A percentile compares a stretch with the other conserved stretches of the same genome.
These are phyloP conservation scores for Phrynocephalus forsythii DNA, from an alignment of 2,797 vertebrate species.

Conservation along the genomic window DNA sequence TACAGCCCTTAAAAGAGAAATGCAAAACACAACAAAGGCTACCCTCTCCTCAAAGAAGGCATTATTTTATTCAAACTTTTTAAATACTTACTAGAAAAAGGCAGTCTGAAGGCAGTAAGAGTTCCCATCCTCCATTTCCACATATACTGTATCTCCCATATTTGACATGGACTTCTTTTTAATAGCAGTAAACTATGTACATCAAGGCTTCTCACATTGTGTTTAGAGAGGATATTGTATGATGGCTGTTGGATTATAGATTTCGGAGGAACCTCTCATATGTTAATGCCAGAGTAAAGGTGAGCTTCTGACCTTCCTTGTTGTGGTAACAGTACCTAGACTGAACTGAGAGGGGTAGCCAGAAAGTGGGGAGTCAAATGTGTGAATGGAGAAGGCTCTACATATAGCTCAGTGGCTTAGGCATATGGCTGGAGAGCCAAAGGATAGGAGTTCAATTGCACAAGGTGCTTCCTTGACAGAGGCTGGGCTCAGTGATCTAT, in stretches of 20 bases:
- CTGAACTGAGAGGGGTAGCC: not conserved
- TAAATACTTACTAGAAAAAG: not conserved
- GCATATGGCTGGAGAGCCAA: too few species aligned
- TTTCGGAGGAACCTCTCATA: not conserved
- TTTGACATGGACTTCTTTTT: not conserved
- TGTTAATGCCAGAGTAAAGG: not conserved
- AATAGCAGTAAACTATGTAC: not conserved
- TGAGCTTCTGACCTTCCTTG: not conserved
- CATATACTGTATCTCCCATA: not conserved
- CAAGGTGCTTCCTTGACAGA: too few species aligned
- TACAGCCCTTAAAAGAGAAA: not conserved
- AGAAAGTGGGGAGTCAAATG: not conserved
- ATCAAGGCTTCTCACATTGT: not conserved
- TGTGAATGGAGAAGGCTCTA: not conserved
- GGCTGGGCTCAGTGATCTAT: too few species aligned
- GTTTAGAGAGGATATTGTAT: not conserved
- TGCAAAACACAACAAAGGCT: not conserved
- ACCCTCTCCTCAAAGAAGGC: not conserved
- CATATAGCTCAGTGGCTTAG: not conserved
- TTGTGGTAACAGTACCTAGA: not conserved
- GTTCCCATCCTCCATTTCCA: not conserved
- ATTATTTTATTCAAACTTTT: not conserved
- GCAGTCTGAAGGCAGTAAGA: not conserved
- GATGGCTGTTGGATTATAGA: conserved; percentile 8
- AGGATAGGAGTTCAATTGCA: too few species aligned